These are phyloP conservation scores for Drosophila borealis DNA, from an alignment of 2,888 invertebrate genomes.

Conservation along the genomic window DNA sequence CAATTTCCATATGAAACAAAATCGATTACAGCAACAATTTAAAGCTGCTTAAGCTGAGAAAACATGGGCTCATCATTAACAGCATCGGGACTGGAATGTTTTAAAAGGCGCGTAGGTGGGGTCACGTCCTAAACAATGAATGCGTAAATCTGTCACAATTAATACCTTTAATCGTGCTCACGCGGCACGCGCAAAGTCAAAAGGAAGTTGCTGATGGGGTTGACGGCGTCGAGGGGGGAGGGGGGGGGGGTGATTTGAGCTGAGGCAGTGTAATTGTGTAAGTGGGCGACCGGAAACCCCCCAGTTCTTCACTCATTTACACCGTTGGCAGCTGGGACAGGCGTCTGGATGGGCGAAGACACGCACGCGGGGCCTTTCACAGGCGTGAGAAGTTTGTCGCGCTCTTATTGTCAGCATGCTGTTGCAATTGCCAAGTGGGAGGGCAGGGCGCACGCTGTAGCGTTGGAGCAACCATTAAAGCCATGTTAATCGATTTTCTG, in stretches of 20 bases:
- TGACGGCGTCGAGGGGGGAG: not conserved
- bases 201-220: constrained; percentile 13
- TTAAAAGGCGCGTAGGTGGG: not conserved
- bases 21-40: constrained; percentile 30
- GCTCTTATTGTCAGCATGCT: constrained; percentile 50
- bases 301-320: constrained; percentile 46
- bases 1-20: constrained; percentile 1
- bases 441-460: not conserved
- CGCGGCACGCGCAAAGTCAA: constrained; percentile 43
- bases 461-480: constrained; percentile 65
- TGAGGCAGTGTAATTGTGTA: not conserved
- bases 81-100: constrained; percentile 16
- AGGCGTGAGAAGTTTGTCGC: constrained; percentile 47
- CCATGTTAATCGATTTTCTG: constrained; percentile 76
- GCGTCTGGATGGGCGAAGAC: not conserved
- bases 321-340: constrained; percentile 28
- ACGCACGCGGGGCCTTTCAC: not conserved
- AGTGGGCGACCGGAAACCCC: not conserved
- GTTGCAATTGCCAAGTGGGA: constrained; percentile 43
- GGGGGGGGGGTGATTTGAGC: not conserved
- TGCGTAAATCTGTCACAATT: constrained; percentile 76
- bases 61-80: constrained; percentile 41
- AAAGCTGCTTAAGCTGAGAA: constrained; percentile 25
- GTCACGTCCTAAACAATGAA: constrained; percentile 47
- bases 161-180: constrained; percentile 64